Base-by-base conservation (phyloP, 1,140 invertebrate species). In the Frieseomelitta varia region DNA sequence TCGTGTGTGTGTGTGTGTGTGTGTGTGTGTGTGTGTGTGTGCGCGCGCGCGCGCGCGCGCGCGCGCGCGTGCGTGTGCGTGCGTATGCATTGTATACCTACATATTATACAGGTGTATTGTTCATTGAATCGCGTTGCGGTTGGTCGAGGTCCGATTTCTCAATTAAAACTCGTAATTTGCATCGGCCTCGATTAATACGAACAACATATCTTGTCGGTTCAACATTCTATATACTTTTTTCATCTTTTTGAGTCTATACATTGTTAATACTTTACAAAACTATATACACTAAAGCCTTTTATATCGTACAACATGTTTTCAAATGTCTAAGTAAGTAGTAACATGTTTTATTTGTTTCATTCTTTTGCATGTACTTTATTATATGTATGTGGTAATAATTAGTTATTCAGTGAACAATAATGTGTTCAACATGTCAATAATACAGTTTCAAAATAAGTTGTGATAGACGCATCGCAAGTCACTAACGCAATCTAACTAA, bases 241-340 rank as follows among this genome's bases (percentile, higher is more conserved):
- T 39, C 27, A 84, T 85, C 80, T 34, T 47, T 79, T 71, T 39
- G 90, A 90, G 81, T 79, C 91, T 94, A 94, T 88, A 88, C 81
- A 71, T 47, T 15, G 24, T 90, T 93, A 93, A 94, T 93, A 94
- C 92, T 94, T 94, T 94, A 94, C 91, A 94, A 94, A 94, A 94
- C 93, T 94, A 94, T 94, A 93, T 94, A 94, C 94, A 94, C 93
- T 94, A 93, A 94, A 94, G 92, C 93, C 91, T 92, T 94, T 92
- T 91, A 87, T 90, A 86, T 65, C 47, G 91, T 94, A 93, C 91
- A 92, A 93, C 90, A 81, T 72, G 90, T 91, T 87, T 78, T 91
- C 74, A 55, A 71, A 24, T 69, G 80, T 86, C 86, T 91, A 93
- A 87, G 89, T 93, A 93, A 85, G 90, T 93, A 93, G 87, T 91